These are phyloP conservation scores for Siniperca knerii DNA, from an alignment of 2,113 vertebrate genomes.

Conservation along the genomic window DNA sequence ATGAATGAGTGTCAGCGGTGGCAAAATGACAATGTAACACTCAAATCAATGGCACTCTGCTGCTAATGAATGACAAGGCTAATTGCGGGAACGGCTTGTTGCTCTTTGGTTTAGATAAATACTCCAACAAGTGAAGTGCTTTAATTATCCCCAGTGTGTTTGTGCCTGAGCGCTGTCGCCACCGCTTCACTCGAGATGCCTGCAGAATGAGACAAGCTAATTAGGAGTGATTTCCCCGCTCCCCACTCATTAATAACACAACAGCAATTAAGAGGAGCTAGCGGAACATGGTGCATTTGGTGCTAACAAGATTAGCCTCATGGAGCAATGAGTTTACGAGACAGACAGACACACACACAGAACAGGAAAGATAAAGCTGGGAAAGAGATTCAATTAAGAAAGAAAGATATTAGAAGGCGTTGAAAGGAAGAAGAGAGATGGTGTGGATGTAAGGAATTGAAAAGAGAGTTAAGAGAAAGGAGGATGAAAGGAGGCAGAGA, in stretches of 20 bases:
- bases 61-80: slow-evolving; percentile 82
- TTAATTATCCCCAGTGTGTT: slow-evolving; percentile 97
- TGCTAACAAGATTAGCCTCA: slow-evolving; percentile 87
- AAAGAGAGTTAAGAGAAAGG: slow-evolving; percentile 30
- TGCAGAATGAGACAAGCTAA: slow-evolving; percentile 97
- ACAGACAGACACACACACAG: slow-evolving; percentile 31
- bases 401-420: slow-evolving; percentile 55
- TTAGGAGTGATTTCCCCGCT: slow-evolving; percentile 96
- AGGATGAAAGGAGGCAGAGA: neutral
- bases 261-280: slow-evolving; percentile 97
- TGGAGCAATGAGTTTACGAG: slow-evolving; percentile 84
- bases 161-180: slow-evolving; percentile 81
- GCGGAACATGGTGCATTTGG: slow-evolving; percentile 88
- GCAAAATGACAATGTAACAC: slow-evolving; percentile 74
- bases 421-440: slow-evolving; percentile 31
- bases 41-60: slow-evolving; percentile 76
- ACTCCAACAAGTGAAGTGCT: slow-evolving; percentile 94
- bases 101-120: slow-evolving; percentile 95
- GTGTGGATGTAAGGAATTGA: slow-evolving; percentile 31
- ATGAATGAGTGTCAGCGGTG: slow-evolving; percentile 54
- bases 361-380: slow-evolving; percentile 7
- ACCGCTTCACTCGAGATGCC: slow-evolving; percentile 76
- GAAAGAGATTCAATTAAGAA: slow-evolving; percentile 38
- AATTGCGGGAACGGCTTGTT: slow-evolving; percentile 87
- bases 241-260: slow-evolving; percentile 98